Base-by-base conservation (phyloP, 92 coral and sea anemone genomes). In the Paragorgia papillata region DNA sequence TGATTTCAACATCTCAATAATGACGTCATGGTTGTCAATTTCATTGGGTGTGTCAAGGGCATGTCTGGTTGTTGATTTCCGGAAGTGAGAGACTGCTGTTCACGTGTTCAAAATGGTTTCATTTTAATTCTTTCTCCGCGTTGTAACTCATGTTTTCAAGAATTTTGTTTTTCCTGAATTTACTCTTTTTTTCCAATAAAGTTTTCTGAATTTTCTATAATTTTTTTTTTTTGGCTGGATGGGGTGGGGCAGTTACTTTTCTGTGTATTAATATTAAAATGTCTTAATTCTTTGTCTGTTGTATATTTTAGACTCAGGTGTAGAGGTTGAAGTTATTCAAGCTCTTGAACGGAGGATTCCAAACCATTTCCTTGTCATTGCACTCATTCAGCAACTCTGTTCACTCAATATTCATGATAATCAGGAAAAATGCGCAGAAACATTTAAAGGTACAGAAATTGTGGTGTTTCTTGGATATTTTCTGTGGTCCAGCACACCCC, bases 281-380 rank as follows among this genome's bases (percentile, higher is more conserved):
- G 4, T 37, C 43, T 4, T 56, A 56, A 56, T 22, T 22, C 30
- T 17, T 51, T 5, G 58, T 51, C 58, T 51, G 9, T 9, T 27
- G 17, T 64, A 12, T 25, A 24, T 71, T 71, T 51, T 22, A 71
- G 78, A 71, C 34, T 51, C 48, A n/a, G 78, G 64, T 26, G 54
- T 71, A 30, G 33, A 71, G 41, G 31, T 49, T 26, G 63, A 71
- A 15, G 78, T 71, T 33, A 83, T 89, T 39, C 93, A 91, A 79
- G 91, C 98, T 53, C 89, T 94, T 65, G 98, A 94, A 66, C 90
- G 91, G 51, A 77, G 97, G 25, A 92, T 94, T 27, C 98, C 98
- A 39, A 94, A 94, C 84, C 88, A 94, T 78, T 86, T 94, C 22
- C 59, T 94, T 37, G 79, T 94, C 46, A 91, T 91, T 20, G 92